Evolutionary conservation across 2,888 invertebrate genomes (phyloP), one percentile per base, ranked within the genome.

Genomic region (Acanthopleura granulata): DNA sequence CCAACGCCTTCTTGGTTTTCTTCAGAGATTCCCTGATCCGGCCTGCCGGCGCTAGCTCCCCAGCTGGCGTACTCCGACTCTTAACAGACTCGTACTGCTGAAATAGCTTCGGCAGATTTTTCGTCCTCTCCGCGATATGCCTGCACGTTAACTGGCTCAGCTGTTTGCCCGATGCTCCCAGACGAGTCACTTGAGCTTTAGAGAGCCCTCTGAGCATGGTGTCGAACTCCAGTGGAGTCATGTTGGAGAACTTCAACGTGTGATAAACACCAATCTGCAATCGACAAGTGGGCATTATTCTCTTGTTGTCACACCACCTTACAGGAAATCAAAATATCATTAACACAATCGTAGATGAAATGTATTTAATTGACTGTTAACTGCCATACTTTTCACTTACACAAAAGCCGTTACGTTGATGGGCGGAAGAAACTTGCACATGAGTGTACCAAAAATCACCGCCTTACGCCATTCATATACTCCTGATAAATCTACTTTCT

Each of bases 221-320:
- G 22, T 74, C 30, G 18, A 76, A 74, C 30, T 81, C 80, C 0
- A 82, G 72, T 0, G 83, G 82, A 1, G 79, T 61, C 11, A 85
- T 75, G 14, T 85, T 84, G 12, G 79, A 80, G 74, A 85, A 85
- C 15, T 82, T 80, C 14, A 85, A 71, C 0, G 84, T 77, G 66
- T 82, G 83, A 70, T 83, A 85, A 0, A 85, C 83, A 4, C 51
- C 51, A 1, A 72, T 72, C 75, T 75, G 72, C 16, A 74, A 49
- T 40, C 3, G 9, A 40, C 40, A 40, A 40, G 40, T 40, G 4
- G 40, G 3, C 40, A 40, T 40, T 40, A 40, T 40, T 40, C 40
- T 40, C 40, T 6, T 6, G 9, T 3, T 40, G 3, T 40, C 40
- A 40, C 40, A 40, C 40, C 40, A 6, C 3, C 40, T 40, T 40